These are phyloP conservation scores for Hylaeus anthracinus DNA, from an alignment of 1,140 invertebrate genomes.

Conservation along the genomic window DNA sequence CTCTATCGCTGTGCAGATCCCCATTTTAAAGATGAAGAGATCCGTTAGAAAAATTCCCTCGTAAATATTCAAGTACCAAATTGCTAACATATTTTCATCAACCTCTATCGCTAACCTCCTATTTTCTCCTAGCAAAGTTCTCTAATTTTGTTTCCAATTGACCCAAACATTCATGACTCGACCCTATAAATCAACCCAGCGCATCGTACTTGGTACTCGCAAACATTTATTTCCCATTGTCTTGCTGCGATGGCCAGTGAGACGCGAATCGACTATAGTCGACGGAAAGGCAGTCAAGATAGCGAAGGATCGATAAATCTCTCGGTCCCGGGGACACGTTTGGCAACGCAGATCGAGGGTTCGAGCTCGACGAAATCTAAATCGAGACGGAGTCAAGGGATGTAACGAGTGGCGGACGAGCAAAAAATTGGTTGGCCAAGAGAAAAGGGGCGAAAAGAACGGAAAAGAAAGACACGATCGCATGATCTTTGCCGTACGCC, in stretches of 20 bases:
- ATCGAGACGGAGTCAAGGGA: conserved; percentile 1
- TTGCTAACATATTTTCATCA: too few relatives aligned
- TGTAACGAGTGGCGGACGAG: neutral
- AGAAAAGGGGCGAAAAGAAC: neutral
- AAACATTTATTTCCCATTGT: conserved; percentile 32
- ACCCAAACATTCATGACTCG: neutral
- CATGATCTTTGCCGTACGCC: conserved; percentile 21
- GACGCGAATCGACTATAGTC: neutral
- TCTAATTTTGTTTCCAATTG: too few relatives aligned
- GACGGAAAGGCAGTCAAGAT: conserved; percentile 26
- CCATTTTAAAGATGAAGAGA: too few relatives aligned
- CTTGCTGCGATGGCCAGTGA: neutral
- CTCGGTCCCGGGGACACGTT: conserved; percentile 28
- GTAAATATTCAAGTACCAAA: too few relatives aligned
- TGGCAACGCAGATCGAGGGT: conserved; percentile 35
- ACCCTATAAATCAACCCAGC: conserved; percentile 23
- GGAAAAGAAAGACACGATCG: neutral
- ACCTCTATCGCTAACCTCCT: too few relatives aligned
- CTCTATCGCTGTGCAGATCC: too few relatives aligned
- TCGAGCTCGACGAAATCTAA: conserved; percentile 20
- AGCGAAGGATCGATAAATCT: conserved; percentile 59
- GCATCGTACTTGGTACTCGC: conserved; percentile 14
- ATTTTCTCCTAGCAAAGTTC: too few relatives aligned
- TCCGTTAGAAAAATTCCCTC: too few relatives aligned
- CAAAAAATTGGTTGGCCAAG: neutral